Base-by-base conservation (phyloP, 1,140 invertebrate species). In the Probaryconus sp. region DNA sequence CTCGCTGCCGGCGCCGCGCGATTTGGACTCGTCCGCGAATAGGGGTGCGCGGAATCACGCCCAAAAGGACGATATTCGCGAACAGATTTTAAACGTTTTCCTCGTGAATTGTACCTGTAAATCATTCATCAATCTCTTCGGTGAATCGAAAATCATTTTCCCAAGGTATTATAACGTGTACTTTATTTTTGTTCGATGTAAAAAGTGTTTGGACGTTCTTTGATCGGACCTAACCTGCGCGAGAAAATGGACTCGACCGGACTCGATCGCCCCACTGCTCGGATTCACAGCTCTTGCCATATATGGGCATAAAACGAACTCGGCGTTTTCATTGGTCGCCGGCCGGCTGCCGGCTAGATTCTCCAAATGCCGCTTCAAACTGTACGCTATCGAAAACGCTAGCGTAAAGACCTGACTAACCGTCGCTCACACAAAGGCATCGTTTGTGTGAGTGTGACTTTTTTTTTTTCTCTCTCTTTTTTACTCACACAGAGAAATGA, bases 301-400 rank as follows among this genome's bases (percentile, higher is more conserved):
- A 92, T 93, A 92, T 92, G 92, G 92, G 90, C 91, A 92, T 91
- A 91, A 91, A 91, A 90, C 89, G 89, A 89, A 90, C 88, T 81
- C 83, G 78, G 87, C 61, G 64, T 79, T 84, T 80, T 85, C 89
- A 93, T 93, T 93, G 92, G 92, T 88, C 77, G 87, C 50, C 60
- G 72, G 65, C 81, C 84, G 83, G 83, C 83, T 81, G 80, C 83
- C 84, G 82, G 85, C 84, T 86, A 83, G 85, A 85, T 87, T 87
- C 85, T 85, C 86, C 85, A 87, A 87, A 86, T 87, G 85, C 85
- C 84, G 85, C 81, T 87, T 86, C 81, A 83, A 85, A 86, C 81
- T 85, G 82, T 83, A 85, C 85, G 84, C 83, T 85, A 84, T 77
- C 40, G 75, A 67, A 73, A 81, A 82, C 50, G 68, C 76, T 77